Conservation (phyloP, 2,797 vertebrate species). For the Scleropages formosus region DNA sequence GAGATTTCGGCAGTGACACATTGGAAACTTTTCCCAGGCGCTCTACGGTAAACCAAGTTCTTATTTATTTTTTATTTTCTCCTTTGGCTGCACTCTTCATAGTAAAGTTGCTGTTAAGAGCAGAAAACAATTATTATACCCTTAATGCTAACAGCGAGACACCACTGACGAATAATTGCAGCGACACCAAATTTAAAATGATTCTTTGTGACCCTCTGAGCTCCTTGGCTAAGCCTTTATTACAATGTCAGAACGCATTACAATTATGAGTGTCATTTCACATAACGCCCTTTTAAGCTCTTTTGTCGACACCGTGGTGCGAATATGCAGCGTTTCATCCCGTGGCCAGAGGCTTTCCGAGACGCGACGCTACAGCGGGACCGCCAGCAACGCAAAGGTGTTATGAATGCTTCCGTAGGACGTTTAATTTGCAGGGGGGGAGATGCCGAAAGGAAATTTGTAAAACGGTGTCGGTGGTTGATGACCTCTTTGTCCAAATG, state of each 20-base stretch:
- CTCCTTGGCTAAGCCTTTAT: conserved; percentile 26
- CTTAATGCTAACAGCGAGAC: conserved; percentile 48
- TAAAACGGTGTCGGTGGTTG: conserved; percentile 14
- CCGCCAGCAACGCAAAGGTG: conserved; percentile 16
- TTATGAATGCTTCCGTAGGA: not conserved
- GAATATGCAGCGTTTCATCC: conserved; percentile 32
- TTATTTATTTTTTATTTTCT: conserved; percentile 28
- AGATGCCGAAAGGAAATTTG: not conserved
- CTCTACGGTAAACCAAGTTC: conserved; percentile 17
- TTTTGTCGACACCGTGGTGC: conserved; percentile 50
- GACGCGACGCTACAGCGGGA: conserved; percentile 9
- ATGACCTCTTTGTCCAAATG: conserved; percentile 3
- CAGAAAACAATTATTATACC: conserved; percentile 33
- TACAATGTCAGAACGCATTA: conserved; percentile 29
- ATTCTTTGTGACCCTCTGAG: not conserved
- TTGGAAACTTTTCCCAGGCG: conserved; percentile 40
- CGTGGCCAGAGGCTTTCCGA: not conserved
- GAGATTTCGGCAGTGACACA: conserved; percentile 61
- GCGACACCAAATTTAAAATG: conserved; percentile 16
- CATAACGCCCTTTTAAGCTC: conserved; percentile 41
- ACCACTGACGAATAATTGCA: conserved; percentile 21
- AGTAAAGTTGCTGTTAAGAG: conserved; percentile 42
- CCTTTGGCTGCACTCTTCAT: conserved; percentile 42
- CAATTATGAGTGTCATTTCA: conserved; percentile 35
- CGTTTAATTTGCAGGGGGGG: not conserved